Base-by-base conservation (phyloP, 2,888 invertebrate genomes). In the Pristionchus exspectatus region DNA sequence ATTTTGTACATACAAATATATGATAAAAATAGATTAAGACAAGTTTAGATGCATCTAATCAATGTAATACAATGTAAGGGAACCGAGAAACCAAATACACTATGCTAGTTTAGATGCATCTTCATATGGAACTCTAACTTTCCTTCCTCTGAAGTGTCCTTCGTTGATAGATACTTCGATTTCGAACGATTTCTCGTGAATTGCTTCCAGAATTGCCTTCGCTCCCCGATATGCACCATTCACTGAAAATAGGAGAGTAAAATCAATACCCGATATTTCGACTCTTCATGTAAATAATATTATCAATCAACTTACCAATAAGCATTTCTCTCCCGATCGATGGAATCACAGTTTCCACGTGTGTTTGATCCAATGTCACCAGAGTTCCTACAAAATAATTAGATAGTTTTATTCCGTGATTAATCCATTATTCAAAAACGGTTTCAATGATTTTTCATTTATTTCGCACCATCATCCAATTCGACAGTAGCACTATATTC, bases 281-380 rank as follows among this genome's bases (percentile, higher is more conserved):
- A 5, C 4, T n/a, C n/a, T n/a, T n/a, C n/a, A n/a, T n/a, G n/a
- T n/a, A n/a, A n/a, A n/a, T n/a, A n/a, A n/a, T n/a, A n/a, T n/a
- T n/a, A n/a, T n/a, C n/a, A n/a, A 56, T n/a, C 5, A 14, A n/a
- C 81, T 81, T 9, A 74, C 87, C 97, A 90, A 98, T 97, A 90
- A 97, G 95, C 16, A 99, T 97, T 12, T 96, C 94, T 89, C 97
- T 91, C 56, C 98, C 98, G 87, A 97, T 96, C 0, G 97, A 97
- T 0, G 99, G 99, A 93, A 99, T 98, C 2, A 99, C 98, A 0
- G 98, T 99, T 95, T 99, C 98, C 90, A 99, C 95, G 95, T 98
- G 97, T 88, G 97, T 97, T 96, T 97, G 96, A 93, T 98, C 98
- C 7, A 98, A 96, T 95, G 98, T 98, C 0, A 98, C 93, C 93